Evolutionary conservation across 1,140 invertebrate genomes (phyloP), one percentile per base, ranked within the genome.

Genomic region (Magallana angulata): DNA sequence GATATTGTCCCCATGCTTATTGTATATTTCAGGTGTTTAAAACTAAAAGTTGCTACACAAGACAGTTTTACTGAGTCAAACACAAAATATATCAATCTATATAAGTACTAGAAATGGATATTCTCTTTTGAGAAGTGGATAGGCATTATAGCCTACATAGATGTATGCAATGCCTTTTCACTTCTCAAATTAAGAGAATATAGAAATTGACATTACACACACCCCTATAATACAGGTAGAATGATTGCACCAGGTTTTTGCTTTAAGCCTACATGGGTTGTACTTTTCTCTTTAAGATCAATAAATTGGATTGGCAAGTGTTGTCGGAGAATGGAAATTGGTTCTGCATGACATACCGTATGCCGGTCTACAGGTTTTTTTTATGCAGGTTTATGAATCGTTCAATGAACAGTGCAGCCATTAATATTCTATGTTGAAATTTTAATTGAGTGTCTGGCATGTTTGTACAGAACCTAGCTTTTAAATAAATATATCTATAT

Each of bases 321-420:
- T 36, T 11, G 14, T n/a, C 18, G 16, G 5, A 48, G 36, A 48
- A 5, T 16, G 60, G 60, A 18, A 64, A 64, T 64, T 5, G 24
- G 68, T 76, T 76, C 12, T 30, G 24, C 68, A 76, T 76, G 68
- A 76, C 36, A 30, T 76, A n/a, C n/a, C n/a, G n/a, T n/a, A 5
- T 5, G 24, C 36, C 2, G 5, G 68, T 76, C 68, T 76, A 76
- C 24, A 76, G 30, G 14, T 76, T 76, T 36, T 18, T 30, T 30
- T 76, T 76, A 18, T 76, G 68, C 68, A 76, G 68, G 68, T 76
- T 76, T 76, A 76, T 76, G 68, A 76, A 76, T 76, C 24, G 36
- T 76, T 76, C 68, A 76, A 30, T 30, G 24, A 76, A 12, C 11
- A 30, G 7, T 76, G 24, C 6, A 12, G 68, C 68, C 68, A 76